Evolutionary conservation across 2,113 vertebrate genomes (phyloP).

Genomic region (Barnardius zonarius): DNA sequence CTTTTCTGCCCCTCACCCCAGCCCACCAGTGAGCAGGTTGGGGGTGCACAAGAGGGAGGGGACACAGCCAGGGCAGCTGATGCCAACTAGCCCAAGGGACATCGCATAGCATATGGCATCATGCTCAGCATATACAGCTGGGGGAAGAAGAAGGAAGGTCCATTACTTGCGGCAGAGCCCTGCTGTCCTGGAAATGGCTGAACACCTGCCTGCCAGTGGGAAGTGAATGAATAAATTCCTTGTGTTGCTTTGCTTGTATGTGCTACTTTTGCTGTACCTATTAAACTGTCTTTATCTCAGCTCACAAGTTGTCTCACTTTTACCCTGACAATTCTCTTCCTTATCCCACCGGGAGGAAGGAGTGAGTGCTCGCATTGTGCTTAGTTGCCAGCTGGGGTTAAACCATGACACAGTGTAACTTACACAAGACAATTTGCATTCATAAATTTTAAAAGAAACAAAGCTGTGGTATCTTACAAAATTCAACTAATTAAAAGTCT

Average conservation of each 20-base stretch:
- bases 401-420: neutral
- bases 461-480: neutral
- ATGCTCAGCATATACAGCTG: neutral
- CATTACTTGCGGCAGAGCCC: fast-evolving
- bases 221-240: neutral
- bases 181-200: neutral
- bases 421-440: neutral
- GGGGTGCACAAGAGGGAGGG: neutral
- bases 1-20: neutral
- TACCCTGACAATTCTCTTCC: neutral
- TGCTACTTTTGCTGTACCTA: neutral
- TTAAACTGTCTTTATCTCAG: neutral
- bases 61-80: neutral
- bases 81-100: neutral
- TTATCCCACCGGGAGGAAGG: neutral
- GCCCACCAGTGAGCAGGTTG: neutral
- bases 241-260: neutral
- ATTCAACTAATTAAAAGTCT: neutral
- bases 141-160: neutral
- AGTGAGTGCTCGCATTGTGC: fast-evolving
- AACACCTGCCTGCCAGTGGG: neutral
- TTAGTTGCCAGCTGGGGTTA: neutral
- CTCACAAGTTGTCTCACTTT: neutral
- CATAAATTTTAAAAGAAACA: neutral
- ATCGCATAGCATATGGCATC: fast-evolving